phyloP scores from a whole-genome alignment of 2,797 vertebrate species.

The Darevskia nairensis region DNA sequence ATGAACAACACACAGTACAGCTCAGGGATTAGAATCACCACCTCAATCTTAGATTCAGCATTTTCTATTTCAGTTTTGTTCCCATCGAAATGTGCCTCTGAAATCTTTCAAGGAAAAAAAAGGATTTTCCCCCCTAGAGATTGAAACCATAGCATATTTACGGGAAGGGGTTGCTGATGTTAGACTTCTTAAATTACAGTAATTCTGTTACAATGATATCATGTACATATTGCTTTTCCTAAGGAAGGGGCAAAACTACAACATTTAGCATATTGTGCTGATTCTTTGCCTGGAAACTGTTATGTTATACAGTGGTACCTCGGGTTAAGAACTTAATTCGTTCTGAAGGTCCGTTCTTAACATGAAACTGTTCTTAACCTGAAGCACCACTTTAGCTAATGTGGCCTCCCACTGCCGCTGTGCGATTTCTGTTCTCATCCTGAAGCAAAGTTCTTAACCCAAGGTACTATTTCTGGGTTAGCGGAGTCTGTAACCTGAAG shows the following conservation, averaged over 20 bases:
- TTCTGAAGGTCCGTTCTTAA: too few relatives aligned
- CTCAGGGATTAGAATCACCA: neutral
- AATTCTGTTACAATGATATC: neutral
- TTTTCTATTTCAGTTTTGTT: neutral
- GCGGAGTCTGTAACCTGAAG: too few relatives aligned
- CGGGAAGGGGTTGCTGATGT: neutral
- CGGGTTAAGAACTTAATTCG: too few relatives aligned
- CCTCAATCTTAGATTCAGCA: slow-evolving; percentile 32
- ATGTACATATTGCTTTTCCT: neutral
- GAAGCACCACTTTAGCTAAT: too few relatives aligned
- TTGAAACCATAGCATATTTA: neutral
- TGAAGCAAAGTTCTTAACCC: too few relatives aligned
- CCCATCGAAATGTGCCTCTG: slow-evolving; percentile 14
- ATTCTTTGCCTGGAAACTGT: neutral
- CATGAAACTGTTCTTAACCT: too few relatives aligned
- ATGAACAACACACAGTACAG: neutral
- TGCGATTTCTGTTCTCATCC: too few relatives aligned
- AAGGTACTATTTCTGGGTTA: too few relatives aligned
- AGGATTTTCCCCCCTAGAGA: neutral
- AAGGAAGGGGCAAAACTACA: neutral
- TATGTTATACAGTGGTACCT: neutral
- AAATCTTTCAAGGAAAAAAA: slow-evolving; percentile 22
- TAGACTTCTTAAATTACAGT: slow-evolving; percentile 20
- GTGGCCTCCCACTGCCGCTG: too few relatives aligned
- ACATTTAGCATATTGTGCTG: too few relatives aligned